A percentile compares a stretch with the other conserved stretches of the same genome.
These are phyloP conservation scores for Lophotriccus pileatus DNA, from an alignment of 2,797 vertebrate genomes.

Conservation along the genomic window DNA sequence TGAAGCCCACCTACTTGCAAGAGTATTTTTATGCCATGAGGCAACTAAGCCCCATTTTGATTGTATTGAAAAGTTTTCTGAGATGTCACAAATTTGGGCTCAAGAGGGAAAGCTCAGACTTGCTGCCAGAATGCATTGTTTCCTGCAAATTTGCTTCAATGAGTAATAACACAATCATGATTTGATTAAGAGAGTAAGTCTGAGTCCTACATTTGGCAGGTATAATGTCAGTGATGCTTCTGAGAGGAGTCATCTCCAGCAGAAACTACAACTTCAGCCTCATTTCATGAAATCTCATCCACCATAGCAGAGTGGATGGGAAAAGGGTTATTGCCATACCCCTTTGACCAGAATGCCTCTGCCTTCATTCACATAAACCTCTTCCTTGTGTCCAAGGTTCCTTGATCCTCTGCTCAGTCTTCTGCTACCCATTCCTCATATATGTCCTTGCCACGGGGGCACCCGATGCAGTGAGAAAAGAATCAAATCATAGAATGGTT, in stretches of 20 bases:
- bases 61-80: neutral
- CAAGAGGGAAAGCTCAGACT: neutral
- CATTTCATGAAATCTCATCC: neutral
- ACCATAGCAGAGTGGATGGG: fast-evolving
- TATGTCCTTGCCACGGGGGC: fast-evolving
- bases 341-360: neutral
- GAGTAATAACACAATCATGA: neutral
- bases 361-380: neutral
- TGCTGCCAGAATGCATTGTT: neutral
- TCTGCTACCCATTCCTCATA: neutral
- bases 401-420: fast-evolving
- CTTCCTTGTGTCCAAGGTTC: neutral
- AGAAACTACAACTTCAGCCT: neutral
- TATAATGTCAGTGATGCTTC: neutral
- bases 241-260: neutral
- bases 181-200: neutral
- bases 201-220: neutral
- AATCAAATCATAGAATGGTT: neutral
- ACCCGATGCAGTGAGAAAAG: neutral
- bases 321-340: neutral
- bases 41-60: neutral
- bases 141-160: neutral
- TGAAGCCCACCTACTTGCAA: neutral
- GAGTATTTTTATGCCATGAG: neutral
- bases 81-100: neutral